Base-by-base conservation (phyloP, 92 coral and sea anemone genomes). In the Siderastrea radians region DNA sequence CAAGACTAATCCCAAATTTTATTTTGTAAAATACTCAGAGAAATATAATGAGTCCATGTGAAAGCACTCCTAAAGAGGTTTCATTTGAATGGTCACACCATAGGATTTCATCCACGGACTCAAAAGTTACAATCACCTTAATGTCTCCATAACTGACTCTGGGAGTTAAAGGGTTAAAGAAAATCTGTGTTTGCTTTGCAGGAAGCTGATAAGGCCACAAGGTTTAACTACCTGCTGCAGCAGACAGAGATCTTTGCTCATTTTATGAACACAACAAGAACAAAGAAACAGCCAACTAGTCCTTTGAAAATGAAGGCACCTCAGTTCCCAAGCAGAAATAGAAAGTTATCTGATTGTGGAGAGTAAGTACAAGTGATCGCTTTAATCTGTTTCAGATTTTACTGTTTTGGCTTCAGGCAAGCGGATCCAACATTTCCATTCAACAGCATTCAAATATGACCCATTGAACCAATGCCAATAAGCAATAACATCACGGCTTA, bases 201-300 rank as follows among this genome's bases (percentile, higher is more conserved):
- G 99, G 95, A 88, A 65, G 88, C 93, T 16, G 99, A 97, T 83
- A 97, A 98, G 88, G 94, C 99, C 69, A 96, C 98, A 59, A 92
- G 99, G 90, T 97, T 97, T 61, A 97, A 96, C 88, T 97, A 84
- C 74, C 95, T 97, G 55, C 86, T 97, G 16, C 88, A 95, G 67
- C 95, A 93, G 78, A 97, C 99, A 47, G 99, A 97, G 86, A 96
- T 97, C 88, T 97, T 97, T 89, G 98, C 99, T 45, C 99, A 97
- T 79, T 97, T 97, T 79, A 96, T 97, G 97, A 96, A 97, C 82
- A 94, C 99, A 64, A 94, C 96, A 8, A 75, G 96, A 48, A 93
- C 96, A 19, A 85, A 92, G 63, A 97, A 94, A 83, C 98, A 95
- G 51, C 98, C 99, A 46, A 94, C 96, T 3, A 97, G 99, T 70